Evolutionary conservation across 2,113 vertebrate species (phyloP).

Genomic region (Petromus typicus): DNA sequence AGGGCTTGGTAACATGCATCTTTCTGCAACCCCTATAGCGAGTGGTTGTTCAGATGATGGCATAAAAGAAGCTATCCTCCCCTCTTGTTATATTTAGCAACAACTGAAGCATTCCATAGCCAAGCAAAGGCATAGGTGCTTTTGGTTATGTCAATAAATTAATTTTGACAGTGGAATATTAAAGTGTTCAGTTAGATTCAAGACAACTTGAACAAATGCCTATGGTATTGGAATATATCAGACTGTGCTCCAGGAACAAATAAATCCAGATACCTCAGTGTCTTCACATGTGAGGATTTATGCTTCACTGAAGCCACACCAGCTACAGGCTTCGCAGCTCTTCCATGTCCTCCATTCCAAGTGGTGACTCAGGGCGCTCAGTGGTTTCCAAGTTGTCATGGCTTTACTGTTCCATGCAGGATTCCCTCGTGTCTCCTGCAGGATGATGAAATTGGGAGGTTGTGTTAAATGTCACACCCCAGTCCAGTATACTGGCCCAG

Average conservation of each 20-base stretch:
- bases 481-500: not conserved
- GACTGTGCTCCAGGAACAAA: slow-evolving; percentile 1
- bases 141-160: slow-evolving; percentile 31
- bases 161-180: slow-evolving; percentile 48
- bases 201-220: slow-evolving; percentile 26
- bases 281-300: not conserved
- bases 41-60: not conserved
- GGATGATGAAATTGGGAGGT: not conserved
- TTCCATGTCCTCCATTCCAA: not conserved
- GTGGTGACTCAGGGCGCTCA: not conserved
- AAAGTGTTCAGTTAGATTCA: slow-evolving; percentile 57
- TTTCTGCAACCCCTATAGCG: not conserved
- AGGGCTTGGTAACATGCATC: not conserved
- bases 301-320: not conserved
- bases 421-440: not conserved
- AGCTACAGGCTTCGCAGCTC: not conserved
- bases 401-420: accelerated
- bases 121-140: not conserved
- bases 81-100: not conserved
- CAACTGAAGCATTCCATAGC: not conserved
- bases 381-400: not conserved
- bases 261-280: not conserved
- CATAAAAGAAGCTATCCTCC: not conserved
- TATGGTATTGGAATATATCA: not conserved
- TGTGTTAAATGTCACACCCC: not conserved